A percentile compares a stretch with the other conserved stretches of the same genome.
Conservation (phyloP, 2,113 vertebrate species). For the Xyliphius kryptos region DNA sequence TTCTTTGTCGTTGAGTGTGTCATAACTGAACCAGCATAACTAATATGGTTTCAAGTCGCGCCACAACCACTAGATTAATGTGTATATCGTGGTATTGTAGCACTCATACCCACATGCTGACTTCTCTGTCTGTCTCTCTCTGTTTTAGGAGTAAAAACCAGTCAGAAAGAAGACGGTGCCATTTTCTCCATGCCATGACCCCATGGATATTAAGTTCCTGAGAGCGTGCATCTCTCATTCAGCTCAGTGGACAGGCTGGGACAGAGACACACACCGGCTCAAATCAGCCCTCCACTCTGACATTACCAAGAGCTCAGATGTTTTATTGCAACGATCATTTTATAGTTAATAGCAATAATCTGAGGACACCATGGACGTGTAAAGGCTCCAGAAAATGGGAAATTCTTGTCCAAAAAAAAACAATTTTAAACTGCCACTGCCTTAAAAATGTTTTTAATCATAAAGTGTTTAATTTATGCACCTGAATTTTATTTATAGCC, state of each 20-base stretch:
- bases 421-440: slow-evolving; percentile 54
- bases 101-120: slow-evolving; percentile 47
- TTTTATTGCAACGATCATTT: slow-evolving; percentile 8
- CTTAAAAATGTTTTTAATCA: slow-evolving; percentile 58
- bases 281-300: not conserved
- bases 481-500: slow-evolving; percentile 83
- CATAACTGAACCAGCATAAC: no score
- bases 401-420: no score
- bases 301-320: slow-evolving; percentile 7
- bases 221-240: no score
- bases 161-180: slow-evolving; percentile 27
- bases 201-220: not conserved
- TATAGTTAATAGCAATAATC: slow-evolving; percentile 15
- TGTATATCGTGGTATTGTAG: no score
- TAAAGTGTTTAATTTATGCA: slow-evolving; percentile 60
- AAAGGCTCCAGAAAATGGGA: slow-evolving; percentile 66
- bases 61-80: no score
- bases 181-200: not conserved
- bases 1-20: not conserved
- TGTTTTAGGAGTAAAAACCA: slow-evolving; percentile 78
- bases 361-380: slow-evolving; percentile 26
- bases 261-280: no score
- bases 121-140: slow-evolving; percentile 47
- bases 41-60: no score
- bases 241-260: no score